Evolutionary conservation across 2,888 invertebrate genomes (phyloP), one percentile per base, ranked within the genome.

Genomic region (Andrena fulva): DNA sequence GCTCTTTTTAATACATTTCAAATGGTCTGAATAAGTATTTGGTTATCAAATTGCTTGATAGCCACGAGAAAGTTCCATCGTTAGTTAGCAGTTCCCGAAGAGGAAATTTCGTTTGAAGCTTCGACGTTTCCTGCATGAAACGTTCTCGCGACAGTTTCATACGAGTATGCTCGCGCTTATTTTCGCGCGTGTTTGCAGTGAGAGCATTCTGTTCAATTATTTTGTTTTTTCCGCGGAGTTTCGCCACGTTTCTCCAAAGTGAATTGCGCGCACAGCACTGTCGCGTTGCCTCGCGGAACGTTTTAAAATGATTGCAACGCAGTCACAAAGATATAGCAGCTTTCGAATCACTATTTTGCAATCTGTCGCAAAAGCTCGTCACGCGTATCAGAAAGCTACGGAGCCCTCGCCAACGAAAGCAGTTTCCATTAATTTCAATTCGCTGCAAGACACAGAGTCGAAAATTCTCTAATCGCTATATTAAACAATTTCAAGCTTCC

Each of bases 291-390:
- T 50, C 31, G n/a, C 4, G 8, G 16, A 24, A 50, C 50, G 20
- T 71, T 62, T 62, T 50, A 72, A 63, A 72, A 72, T 63, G 52
- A 72, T 72, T 72, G 62, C 71, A n/a, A n/a, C 27, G 12, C 54
- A 42, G 33, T 63, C 71, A 52, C 7, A 24, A 33, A 52, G 33
- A n/a, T n/a, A 33, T 52, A 7, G 29, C 48, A 20, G 3, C 48
- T 12, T 20, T 6, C 16, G 8, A 31, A 52, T 62, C 50, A 6
- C 12, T 71, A 50, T 52, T 62, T 59, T 42, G 27, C 8, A 42
- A 56, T 48, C 27, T 6, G 24, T 16, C 12, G 12, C 12, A 35
- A 24, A 24, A 56, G 5, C 24, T 68, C 35, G 33, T 24, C 24
- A 10, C 33, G 42, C 2, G 24, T 27, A 16, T 59, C n/a, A 27